A percentile compares a stretch with the other conserved stretches of the same genome.
These are phyloP conservation scores for Cactoblastis cactorum DNA, from an alignment of 2,888 invertebrate species.

Conservation along the genomic window DNA sequence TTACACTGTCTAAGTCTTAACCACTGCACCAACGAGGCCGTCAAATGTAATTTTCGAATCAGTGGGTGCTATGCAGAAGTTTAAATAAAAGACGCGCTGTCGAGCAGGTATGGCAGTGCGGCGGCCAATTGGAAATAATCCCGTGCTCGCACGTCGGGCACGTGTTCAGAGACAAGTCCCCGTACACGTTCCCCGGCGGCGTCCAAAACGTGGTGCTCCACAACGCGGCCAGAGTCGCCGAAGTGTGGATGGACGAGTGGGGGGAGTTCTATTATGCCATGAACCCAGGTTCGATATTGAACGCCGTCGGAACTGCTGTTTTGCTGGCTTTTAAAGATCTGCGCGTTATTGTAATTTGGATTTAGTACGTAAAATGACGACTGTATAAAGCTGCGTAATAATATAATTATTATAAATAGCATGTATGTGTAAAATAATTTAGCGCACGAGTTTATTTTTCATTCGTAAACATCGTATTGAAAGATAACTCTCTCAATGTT, in stretches of 20 bases:
- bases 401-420: no score
- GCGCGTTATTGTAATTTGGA: neutral
- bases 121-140: slow-evolving; percentile 95
- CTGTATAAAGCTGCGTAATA: neutral
- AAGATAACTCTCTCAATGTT: no score
- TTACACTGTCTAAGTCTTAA: no score
- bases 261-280: slow-evolving; percentile 99
- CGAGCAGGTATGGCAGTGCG: slow-evolving; percentile 95
- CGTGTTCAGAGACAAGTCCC: slow-evolving; percentile 98
- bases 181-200: slow-evolving; percentile 99
- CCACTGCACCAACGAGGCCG: no score
- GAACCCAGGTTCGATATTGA: slow-evolving; percentile 92
- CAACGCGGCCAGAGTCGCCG: slow-evolving; percentile 98
- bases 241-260: slow-evolving; percentile 99
- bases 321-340: neutral
- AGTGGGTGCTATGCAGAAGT: neutral
- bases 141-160: slow-evolving; percentile 98
- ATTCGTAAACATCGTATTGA: neutral
- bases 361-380: neutral
- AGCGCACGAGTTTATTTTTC: neutral
- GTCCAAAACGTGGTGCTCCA: slow-evolving; percentile 97
- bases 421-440: no score
- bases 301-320: neutral
- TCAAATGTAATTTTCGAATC: no score
- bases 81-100: neutral